Percentiles rank a stretch among this genome's conserved stretches.
These are phyloP conservation scores for Scomber colias DNA, from an alignment of 2,113 vertebrate genomes.

Conservation along the genomic window DNA sequence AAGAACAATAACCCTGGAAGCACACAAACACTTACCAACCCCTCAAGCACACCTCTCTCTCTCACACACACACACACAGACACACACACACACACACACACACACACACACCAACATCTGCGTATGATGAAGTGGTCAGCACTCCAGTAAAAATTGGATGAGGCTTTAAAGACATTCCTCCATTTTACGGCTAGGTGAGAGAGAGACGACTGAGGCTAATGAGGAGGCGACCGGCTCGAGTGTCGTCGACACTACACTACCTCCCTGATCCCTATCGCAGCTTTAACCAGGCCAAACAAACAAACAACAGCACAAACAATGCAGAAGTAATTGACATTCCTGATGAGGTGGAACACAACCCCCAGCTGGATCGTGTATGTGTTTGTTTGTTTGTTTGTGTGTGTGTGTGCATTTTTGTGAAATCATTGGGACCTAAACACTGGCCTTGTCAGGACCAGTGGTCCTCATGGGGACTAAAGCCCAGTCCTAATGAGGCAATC, in stretches of 20 bases:
- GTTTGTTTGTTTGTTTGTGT: constrained; percentile 37
- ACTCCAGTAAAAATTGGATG: constrained; percentile 72
- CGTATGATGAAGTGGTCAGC: constrained; percentile 74
- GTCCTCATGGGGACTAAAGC: too few relatives aligned
- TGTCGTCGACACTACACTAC: constrained; percentile 48
- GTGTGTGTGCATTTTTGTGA: background rate
- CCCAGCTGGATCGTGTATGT: constrained; percentile 47
- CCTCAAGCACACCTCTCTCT: constrained; percentile 7
- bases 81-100: constrained; percentile 15
- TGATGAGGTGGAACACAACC: constrained; percentile 70
- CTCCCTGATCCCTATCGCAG: constrained; percentile 66
- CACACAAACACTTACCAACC: constrained; percentile 13
- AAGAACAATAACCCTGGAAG: constrained; percentile 69
- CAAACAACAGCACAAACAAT: constrained; percentile 69
- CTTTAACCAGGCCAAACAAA: constrained; percentile 67
- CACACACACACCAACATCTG: constrained; percentile 66
- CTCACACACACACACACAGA: constrained; percentile 28
- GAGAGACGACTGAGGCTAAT: constrained; percentile 60
- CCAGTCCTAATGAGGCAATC: too few relatives aligned
- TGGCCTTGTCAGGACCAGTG: too few relatives aligned
- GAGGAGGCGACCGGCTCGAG: constrained; percentile 65
- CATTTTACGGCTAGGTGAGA: constrained; percentile 73
- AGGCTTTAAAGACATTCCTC: constrained; percentile 81
- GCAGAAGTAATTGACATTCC: constrained; percentile 74
- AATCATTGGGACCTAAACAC: too few relatives aligned